phyloP scores from a whole-genome alignment of 2,113 vertebrate species.

The Rhegmatorhina hoffmannsi region DNA sequence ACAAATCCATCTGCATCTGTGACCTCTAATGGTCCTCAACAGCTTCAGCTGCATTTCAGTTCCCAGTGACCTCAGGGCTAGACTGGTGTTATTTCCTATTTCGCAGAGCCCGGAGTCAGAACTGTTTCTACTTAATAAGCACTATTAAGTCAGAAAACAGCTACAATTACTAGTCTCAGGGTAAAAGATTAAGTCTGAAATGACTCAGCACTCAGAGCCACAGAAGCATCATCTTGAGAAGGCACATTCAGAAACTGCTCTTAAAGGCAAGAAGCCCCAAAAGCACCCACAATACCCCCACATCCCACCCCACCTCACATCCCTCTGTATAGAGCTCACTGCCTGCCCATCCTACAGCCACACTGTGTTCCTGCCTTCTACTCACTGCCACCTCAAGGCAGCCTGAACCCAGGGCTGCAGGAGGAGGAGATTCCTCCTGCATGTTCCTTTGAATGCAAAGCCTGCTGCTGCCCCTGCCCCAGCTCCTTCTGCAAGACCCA shows the following conservation, averaged over 20 bases:
- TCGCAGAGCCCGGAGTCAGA: background rate
- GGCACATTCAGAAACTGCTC: background rate
- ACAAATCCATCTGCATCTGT: background rate
- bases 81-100: background rate
- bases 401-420: background rate
- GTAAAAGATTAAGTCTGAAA: background rate
- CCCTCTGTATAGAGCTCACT: too few relatives aligned
- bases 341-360: accelerated
- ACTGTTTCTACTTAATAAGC: slow-evolving; percentile 7
- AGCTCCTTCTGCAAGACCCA: background rate
- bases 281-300: background rate
- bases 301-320: accelerated
- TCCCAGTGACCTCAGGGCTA: background rate
- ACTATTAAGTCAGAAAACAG: slow-evolving; percentile 1
- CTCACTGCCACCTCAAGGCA: background rate
- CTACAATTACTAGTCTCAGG: background rate
- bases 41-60: background rate
- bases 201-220: background rate
- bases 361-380: background rate
- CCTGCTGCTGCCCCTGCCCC: background rate
- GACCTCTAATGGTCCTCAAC: background rate
- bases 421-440: background rate
- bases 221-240: background rate
- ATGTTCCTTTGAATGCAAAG: background rate
- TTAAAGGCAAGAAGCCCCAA: background rate